Conservation (phyloP, 2,797 vertebrate species). For the Catamblyrhynchus diadema region DNA sequence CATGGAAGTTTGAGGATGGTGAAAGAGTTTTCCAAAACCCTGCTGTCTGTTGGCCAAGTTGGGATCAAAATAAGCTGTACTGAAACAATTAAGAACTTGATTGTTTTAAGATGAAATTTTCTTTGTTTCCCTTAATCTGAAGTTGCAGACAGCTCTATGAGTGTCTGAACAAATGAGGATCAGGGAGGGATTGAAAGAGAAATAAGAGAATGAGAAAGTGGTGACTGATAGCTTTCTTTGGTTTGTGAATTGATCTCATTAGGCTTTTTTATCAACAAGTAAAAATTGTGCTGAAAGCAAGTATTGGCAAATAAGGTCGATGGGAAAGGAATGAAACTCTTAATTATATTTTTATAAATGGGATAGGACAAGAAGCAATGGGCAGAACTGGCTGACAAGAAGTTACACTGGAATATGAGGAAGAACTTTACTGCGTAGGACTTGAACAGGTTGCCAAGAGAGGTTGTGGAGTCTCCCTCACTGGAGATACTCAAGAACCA, state of each 20-base stretch:
- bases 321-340: background rate
- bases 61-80: background rate
- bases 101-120: background rate
- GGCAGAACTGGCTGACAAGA: fast-evolving
- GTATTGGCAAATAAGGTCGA: background rate
- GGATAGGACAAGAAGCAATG: background rate
- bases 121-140: background rate
- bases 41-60: background rate
- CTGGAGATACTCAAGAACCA: background rate
- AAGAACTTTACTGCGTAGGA: background rate
- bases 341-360: background rate
- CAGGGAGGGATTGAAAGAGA: background rate
- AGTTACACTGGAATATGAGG: background rate
- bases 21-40: background rate
- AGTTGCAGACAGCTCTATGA: background rate
- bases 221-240: background rate
- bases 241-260: background rate
- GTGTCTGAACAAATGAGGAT: background rate
- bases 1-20: background rate
- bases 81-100: background rate
- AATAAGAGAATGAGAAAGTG: background rate
- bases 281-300: background rate
- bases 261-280: background rate
- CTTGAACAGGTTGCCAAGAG: background rate
- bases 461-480: background rate